Evolutionary conservation across 2,113 vertebrate genomes (phyloP), one percentile per base, ranked within the genome.

Genomic region (Danionella cerebrum): DNA sequence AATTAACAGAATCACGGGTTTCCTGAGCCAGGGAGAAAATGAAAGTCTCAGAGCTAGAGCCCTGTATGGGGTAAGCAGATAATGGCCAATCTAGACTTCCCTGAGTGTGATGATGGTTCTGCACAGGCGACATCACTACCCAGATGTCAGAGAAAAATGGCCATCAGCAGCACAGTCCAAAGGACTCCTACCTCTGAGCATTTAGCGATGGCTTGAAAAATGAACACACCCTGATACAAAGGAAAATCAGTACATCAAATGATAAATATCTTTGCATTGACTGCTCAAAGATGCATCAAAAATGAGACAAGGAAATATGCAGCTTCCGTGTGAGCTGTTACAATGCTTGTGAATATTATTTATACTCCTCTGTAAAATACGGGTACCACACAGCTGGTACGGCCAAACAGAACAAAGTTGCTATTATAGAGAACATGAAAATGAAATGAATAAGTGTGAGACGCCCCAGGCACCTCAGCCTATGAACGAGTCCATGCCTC

Each of bases 371-470:
- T 4, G 1, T 44, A 70, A 53, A 33, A 63, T 38, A 54, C 29
- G 36, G 21, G 67, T 21, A 7, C 51, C 19, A 13, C 39, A 44
- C 12, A 66, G 48, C 48, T 45, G 51, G 41, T 54, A 38, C 25
- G 31, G 66, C 27, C 22, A 73, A 64, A 27, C 14, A 36, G 10
- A 54, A 35, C 38, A 59, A 48, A 39, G 33, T 51, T 22, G 48
- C 19, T 57, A 39, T 50, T 50, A 50, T 12, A 12, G 50, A 31
- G 51, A 9, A 35, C 35, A 63, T 13, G 24, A 47, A 74, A 52
- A 51, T 44, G 31, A 65, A 68, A 68, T 50, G n/a, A 69, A 68
- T 42, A 35, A 24, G 14, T 22, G 21, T 31, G 44, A 60, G 67
- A 38, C 12, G 57, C 41, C 59, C 18, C 59, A 2, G 59, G 27